These are phyloP conservation scores for Petrosia ficiformis DNA, from an alignment of 37 sponge, comb jelly and placozoan species.

Conservation along the genomic window DNA sequence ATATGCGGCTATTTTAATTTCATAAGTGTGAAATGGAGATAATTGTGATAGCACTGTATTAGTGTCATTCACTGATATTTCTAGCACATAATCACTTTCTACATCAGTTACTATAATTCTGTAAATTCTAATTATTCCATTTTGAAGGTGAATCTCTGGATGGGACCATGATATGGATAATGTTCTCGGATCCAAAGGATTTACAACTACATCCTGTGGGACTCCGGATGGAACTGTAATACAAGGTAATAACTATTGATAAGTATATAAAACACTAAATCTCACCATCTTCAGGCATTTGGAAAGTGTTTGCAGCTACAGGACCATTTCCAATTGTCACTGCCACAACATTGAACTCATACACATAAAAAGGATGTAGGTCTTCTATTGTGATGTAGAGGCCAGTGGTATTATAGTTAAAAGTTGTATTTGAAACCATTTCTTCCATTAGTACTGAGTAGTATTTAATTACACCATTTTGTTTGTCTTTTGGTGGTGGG, in stretches of 20 bases:
- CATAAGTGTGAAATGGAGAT: constrained; percentile 6
- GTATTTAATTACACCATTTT: constrained; percentile 19
- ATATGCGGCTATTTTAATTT: constrained; percentile 3
- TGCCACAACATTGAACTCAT: constrained; percentile 1
- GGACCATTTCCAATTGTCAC: constrained; percentile 3
- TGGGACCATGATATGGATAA: constrained; percentile 16
- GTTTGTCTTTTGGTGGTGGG: constrained; percentile 4
- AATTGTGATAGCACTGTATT: background rate
- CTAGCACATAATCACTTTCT: constrained; percentile 2
- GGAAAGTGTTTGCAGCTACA: background rate
- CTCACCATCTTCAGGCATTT: constrained; percentile 1
- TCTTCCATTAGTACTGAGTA: background rate
- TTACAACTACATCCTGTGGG: background rate
- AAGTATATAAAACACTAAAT: background rate
- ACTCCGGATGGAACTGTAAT: background rate
- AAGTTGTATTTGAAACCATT: background rate
- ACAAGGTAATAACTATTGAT: background rate
- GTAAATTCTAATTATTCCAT: constrained; percentile 39
- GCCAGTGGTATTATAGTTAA: background rate
- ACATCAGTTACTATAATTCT: constrained; percentile 18
- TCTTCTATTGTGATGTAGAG: background rate
- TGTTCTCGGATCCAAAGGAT: background rate
- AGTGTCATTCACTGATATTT: background rate
- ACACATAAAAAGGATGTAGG: constrained; percentile 2
- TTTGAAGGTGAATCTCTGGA: constrained; percentile 9